Evolutionary conservation across 2,888 invertebrate species (phyloP).

Genomic region (Eilema sororculum): DNA sequence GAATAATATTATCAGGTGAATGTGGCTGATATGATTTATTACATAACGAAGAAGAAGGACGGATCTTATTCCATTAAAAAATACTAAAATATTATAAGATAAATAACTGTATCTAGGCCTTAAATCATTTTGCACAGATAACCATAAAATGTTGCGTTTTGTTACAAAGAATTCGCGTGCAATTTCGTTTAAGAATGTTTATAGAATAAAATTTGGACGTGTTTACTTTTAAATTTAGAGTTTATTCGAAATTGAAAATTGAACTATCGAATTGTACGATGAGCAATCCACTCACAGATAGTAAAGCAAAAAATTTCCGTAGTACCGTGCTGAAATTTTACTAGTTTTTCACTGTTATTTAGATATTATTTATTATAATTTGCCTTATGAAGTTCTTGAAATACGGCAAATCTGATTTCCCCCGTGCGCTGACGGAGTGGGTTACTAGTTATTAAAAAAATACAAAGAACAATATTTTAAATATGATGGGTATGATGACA

Average conservation of each 20-base stretch:
- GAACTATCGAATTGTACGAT: background rate
- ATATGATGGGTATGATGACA: slow-evolving; percentile 32
- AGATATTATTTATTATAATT: background rate
- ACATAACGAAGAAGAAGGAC: background rate
- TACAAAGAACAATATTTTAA: slow-evolving; percentile 30
- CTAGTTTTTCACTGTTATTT: too few relatives aligned
- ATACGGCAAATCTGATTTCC: background rate
- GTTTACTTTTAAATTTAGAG: slow-evolving; percentile 1
- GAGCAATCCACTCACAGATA: background rate
- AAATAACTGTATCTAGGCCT: background rate
- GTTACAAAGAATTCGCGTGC: background rate
- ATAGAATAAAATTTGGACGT: background rate
- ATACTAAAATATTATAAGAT: background rate
- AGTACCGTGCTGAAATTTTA: background rate
- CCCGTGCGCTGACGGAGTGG: background rate
- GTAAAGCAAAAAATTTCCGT: background rate
- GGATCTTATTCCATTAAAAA: background rate
- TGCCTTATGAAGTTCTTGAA: background rate
- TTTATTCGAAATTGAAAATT: background rate
- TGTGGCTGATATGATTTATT: background rate
- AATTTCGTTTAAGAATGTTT: slow-evolving; percentile 4
- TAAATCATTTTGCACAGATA: slow-evolving; percentile 5
- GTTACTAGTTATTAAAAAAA: background rate
- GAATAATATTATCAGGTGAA: slow-evolving; percentile 1
- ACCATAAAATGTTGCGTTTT: slow-evolving; percentile 1